Percentiles rank a stretch among this genome's conserved stretches.
These are phyloP conservation scores for Siniperca undulata DNA, from an alignment of 2,797 vertebrate genomes.

Conservation along the genomic window DNA sequence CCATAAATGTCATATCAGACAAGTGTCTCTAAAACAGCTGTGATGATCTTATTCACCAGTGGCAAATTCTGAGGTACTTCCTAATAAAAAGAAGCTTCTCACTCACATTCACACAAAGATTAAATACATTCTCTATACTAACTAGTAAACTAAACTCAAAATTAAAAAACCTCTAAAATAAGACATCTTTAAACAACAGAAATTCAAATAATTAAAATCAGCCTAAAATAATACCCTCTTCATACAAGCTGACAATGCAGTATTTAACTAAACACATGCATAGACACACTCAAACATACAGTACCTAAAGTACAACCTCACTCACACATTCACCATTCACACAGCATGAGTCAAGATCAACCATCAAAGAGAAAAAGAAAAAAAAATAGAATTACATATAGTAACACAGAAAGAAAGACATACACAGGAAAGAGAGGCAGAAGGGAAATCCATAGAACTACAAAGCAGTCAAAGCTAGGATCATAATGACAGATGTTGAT, in stretches of 20 bases:
- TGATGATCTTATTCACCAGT: conserved; percentile 30
- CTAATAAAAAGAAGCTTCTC: conserved; percentile 18
- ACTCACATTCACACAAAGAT: conserved; percentile 35
- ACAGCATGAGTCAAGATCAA: conserved; percentile 47
- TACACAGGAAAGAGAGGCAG: conserved; percentile 53
- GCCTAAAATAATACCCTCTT: conserved; percentile 24
- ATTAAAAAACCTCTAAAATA: conserved; percentile 18
- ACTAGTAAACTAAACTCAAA: conserved; percentile 30
- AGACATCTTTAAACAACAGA: conserved; percentile 37
- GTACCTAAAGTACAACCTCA: conserved; percentile 15
- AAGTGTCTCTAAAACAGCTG: conserved; percentile 8
- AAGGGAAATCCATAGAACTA: conserved; percentile 63
- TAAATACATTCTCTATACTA: conserved; percentile 14
- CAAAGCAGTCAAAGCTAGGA: conserved; percentile 75
- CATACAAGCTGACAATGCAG: conserved; percentile 29
- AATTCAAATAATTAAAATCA: conserved; percentile 1
- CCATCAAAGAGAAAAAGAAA: conserved; percentile 30
- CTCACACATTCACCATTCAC: conserved; percentile 47
- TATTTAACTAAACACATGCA: conserved; percentile 52
- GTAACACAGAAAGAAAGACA: conserved; percentile 41
- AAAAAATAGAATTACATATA: conserved; percentile 22
- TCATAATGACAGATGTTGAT: conserved; percentile 80
- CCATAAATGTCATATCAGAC: conserved; percentile 25
- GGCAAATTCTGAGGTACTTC: conserved; percentile 18
- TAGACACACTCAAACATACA: conserved; percentile 35